These are phyloP conservation scores for Brachypodius melanocephalos DNA, from an alignment of 2,113 vertebrate genomes.

Conservation along the genomic window DNA sequence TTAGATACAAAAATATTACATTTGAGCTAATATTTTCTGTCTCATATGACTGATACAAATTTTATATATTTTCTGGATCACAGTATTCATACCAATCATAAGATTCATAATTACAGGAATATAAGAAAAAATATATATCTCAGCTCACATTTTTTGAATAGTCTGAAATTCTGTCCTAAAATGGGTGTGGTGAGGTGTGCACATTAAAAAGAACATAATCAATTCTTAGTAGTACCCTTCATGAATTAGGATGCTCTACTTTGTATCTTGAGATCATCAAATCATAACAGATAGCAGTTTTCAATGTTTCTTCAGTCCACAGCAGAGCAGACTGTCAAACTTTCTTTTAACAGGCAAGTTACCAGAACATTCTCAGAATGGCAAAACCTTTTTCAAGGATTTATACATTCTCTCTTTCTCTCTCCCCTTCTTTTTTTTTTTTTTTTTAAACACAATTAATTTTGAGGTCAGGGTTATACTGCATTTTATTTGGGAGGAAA, in stretches of 20 bases:
- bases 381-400: neutral
- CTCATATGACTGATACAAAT: neutral
- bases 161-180: neutral
- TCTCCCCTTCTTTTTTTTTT: accelerated
- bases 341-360: neutral
- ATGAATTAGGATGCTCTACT: neutral
- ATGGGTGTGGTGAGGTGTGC: neutral
- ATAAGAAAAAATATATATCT: neutral
- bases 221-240: neutral
- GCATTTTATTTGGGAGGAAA: neutral
- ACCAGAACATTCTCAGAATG: neutral
- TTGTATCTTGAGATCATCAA: neutral
- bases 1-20: neutral
- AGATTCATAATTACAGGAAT: neutral
- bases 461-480: neutral
- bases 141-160: neutral
- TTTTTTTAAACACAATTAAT: neutral
- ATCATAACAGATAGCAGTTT: neutral
- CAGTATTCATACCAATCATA: neutral
- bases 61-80: neutral
- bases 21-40: neutral
- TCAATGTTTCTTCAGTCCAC: neutral
- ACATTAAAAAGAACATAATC: neutral
- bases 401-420: neutral
- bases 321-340: neutral